phyloP scores from a whole-genome alignment of 2,888 invertebrate genomes.

The Erebia aethiops region DNA sequence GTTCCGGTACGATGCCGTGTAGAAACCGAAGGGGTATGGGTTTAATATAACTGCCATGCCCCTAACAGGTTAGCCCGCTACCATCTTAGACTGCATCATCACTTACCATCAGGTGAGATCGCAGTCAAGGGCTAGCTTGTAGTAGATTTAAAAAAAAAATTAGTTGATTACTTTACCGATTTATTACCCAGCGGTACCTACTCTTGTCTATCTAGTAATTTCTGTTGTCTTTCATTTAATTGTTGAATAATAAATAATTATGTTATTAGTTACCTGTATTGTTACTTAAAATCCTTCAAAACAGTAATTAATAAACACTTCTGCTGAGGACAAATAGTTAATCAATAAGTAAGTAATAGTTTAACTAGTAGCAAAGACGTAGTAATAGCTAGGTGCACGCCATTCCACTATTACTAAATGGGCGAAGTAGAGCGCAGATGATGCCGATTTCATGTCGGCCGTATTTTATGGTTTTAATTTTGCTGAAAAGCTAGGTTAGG shows the following conservation, averaged over 20 bases:
- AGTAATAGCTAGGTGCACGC: conserved; percentile 75
- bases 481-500: conserved; percentile 74
- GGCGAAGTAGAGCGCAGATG: conserved; percentile 69
- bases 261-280: background rate
- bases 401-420: conserved; percentile 78
- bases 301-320: conserved; percentile 3
- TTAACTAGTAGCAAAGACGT: conserved; percentile 47
- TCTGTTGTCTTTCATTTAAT: background rate
- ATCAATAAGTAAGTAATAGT: conserved; percentile 48
- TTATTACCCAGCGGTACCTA: conserved; percentile 2
- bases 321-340: conserved; percentile 46
- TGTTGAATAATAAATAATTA: background rate
- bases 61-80: too few relatives aligned
- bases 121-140: too few relatives aligned
- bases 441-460: conserved; percentile 77
- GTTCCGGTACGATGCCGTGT: too few relatives aligned
- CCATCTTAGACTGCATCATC: too few relatives aligned
- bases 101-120: too few relatives aligned
- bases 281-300: conserved; percentile 8
- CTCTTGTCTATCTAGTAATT: background rate
- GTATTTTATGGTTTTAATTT: conserved; percentile 77
- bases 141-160: too few relatives aligned
- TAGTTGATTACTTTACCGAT: background rate
- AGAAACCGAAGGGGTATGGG: too few relatives aligned
- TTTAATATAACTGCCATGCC: too few relatives aligned